These are phyloP conservation scores for Anguilla megastoma DNA, from an alignment of 2,797 vertebrate species.

Conservation along the genomic window DNA sequence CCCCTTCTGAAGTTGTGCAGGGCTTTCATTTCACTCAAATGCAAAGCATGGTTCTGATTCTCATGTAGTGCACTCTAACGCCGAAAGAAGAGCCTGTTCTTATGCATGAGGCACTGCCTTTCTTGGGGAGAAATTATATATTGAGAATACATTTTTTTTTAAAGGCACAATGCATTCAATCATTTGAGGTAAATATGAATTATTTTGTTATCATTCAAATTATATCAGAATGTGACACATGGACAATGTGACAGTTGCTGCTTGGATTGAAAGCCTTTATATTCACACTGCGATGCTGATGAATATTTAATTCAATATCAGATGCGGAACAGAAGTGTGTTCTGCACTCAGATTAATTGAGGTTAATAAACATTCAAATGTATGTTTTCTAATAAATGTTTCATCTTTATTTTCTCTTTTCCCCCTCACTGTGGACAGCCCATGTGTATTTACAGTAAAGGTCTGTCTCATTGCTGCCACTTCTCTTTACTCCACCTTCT, in stretches of 20 bases:
- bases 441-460: background rate
- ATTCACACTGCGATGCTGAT: background rate
- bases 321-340: background rate
- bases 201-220: background rate
- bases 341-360: background rate
- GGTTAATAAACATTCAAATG: background rate
- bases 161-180: background rate
- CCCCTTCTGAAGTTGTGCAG: constrained; percentile 45
- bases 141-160: background rate
- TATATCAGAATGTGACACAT: background rate
- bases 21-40: constrained; percentile 51
- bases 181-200: background rate
- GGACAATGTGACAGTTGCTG: background rate
- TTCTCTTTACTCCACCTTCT: background rate
- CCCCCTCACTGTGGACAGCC: background rate
- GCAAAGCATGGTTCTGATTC: constrained; percentile 52
- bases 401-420: background rate
- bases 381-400: background rate
- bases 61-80: background rate
- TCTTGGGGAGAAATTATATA: background rate
- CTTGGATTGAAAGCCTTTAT: background rate
- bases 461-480: background rate
- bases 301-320: background rate
- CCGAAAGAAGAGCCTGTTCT: background rate
- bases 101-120: background rate